Conservation (phyloP, 2,888 invertebrate genomes). For the Lasius platythorax region DNA sequence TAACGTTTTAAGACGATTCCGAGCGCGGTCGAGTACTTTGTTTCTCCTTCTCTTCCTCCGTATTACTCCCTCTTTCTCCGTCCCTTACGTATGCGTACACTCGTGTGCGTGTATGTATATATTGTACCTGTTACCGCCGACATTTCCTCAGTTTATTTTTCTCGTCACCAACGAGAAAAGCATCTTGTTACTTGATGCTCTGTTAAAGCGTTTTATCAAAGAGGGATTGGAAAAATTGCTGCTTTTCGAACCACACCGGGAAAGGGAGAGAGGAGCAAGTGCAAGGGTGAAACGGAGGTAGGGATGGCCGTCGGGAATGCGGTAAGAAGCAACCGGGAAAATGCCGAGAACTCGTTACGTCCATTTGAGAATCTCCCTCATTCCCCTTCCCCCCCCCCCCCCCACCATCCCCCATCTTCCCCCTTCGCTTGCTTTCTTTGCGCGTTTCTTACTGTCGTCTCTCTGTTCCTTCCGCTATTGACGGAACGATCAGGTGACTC, state of each 20-base stretch:
- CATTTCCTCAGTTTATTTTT: constrained; percentile 30
- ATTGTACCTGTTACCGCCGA: constrained; percentile 41
- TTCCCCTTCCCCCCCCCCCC: not conserved
- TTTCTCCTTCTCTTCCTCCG: not conserved
- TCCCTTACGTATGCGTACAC: too few relatives aligned
- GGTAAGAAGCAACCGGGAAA: constrained; percentile 52
- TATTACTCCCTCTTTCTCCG: not conserved
- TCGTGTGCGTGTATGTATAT: too few relatives aligned
- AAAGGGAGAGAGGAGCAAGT: not conserved
- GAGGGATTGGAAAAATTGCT: constrained; percentile 37
- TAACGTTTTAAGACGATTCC: constrained; percentile 25
- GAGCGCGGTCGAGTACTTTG: constrained; percentile 10
- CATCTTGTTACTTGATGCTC: constrained; percentile 51
- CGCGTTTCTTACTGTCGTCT: not conserved
- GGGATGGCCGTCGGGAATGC: not conserved
- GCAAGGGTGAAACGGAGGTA: not conserved
- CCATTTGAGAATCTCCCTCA: constrained; percentile 34
- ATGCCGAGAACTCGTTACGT: constrained; percentile 57
- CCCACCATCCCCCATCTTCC: not conserved
- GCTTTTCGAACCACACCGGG: constrained; percentile 18
- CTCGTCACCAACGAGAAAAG: constrained; percentile 42
- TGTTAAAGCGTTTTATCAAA: constrained; percentile 44
- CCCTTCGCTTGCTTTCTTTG: constrained; percentile 3
- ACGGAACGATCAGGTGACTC: not conserved
- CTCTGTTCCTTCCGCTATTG: not conserved